Evolutionary conservation across 2,888 invertebrate species (phyloP).

Genomic region (Dryococelus australis): DNA sequence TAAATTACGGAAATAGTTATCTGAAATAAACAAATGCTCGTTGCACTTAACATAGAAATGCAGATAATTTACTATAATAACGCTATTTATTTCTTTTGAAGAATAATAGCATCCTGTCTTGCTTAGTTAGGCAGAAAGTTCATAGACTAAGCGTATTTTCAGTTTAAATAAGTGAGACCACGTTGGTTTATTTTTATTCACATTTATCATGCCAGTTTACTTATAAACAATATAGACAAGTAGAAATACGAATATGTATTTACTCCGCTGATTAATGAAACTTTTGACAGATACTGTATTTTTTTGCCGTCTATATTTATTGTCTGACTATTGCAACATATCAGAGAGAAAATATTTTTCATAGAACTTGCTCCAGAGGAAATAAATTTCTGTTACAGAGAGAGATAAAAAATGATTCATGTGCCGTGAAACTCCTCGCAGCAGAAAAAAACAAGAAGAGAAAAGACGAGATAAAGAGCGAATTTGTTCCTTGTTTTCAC

Average conservation of each 20-base stretch:
- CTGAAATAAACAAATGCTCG: too few relatives aligned
- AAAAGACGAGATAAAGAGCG: neutral
- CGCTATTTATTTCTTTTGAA: too few relatives aligned
- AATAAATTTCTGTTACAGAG: neutral
- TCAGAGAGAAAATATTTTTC: constrained; percentile 9
- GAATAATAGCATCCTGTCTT: too few relatives aligned
- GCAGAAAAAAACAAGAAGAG: neutral
- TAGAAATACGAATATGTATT: neutral
- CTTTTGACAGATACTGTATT: neutral
- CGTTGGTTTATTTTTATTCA: too few relatives aligned
- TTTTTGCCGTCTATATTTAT: neutral
- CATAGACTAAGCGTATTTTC: too few relatives aligned
- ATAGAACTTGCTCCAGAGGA: neutral
- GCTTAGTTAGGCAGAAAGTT: too few relatives aligned
- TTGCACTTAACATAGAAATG: too few relatives aligned
- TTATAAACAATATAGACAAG: neutral
- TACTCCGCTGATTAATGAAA: neutral
- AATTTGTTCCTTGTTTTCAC: constrained; percentile 4
- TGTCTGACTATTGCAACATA: neutral
- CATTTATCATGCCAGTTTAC: neutral
- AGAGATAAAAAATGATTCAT: constrained; percentile 9
- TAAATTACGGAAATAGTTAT: too few relatives aligned
- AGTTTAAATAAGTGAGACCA: too few relatives aligned
- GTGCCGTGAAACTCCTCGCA: neutral
- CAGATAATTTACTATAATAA: too few relatives aligned